phyloP scores from a whole-genome alignment of 2,113 vertebrate species.

The Planiliza haematocheilus region DNA sequence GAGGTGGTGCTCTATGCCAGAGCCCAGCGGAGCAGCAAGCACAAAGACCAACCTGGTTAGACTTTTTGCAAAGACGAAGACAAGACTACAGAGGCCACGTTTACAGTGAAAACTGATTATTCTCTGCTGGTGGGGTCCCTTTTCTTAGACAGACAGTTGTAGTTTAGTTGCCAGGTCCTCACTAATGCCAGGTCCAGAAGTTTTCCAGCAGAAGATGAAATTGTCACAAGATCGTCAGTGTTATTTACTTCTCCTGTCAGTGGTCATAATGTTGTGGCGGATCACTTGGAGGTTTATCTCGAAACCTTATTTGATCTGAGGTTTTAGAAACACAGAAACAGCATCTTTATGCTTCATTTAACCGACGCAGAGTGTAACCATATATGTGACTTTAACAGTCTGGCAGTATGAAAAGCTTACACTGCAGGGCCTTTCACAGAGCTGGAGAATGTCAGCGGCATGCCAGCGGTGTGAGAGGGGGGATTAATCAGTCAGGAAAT shows the following conservation, averaged over 20 bases:
- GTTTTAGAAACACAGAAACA: neutral
- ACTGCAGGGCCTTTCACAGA: neutral
- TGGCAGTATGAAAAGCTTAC: neutral
- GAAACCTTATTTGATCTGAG: neutral
- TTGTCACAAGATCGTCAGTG: too few relatives aligned
- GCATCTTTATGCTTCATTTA: too few relatives aligned
- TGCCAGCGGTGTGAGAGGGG: neutral
- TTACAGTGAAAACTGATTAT: too few relatives aligned
- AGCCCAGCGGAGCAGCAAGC: slow-evolving; percentile 90
- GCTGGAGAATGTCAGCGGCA: neutral
- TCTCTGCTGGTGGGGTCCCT: too few relatives aligned
- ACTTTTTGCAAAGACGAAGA: neutral
- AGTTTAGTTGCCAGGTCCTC: neutral
- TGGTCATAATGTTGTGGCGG: too few relatives aligned
- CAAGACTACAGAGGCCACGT: neutral
- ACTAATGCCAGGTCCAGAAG: too few relatives aligned
- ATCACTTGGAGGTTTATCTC: too few relatives aligned
- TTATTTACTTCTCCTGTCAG: too few relatives aligned
- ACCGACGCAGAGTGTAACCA: too few relatives aligned
- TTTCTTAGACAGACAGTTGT: slow-evolving; percentile 3
- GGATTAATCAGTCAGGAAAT: slow-evolving; percentile 35
- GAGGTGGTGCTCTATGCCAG: slow-evolving; percentile 95
- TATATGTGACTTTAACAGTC: neutral
- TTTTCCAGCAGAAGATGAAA: too few relatives aligned
- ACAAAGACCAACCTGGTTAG: slow-evolving; percentile 87